These are phyloP conservation scores for Drosophila lini DNA, from an alignment of 1,140 invertebrate species.

Conservation along the genomic window DNA sequence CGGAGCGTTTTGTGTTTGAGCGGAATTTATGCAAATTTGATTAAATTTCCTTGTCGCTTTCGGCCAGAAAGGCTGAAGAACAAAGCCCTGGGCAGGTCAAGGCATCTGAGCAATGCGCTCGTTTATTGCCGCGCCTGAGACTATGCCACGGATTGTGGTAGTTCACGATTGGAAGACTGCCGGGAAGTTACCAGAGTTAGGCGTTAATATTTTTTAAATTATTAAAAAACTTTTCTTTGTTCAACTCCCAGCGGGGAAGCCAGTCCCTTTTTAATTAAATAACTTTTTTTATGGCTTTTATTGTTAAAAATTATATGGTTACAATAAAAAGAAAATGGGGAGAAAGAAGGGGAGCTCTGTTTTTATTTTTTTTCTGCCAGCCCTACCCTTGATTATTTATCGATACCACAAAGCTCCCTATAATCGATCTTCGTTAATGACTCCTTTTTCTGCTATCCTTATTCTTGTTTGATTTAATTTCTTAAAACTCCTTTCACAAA, in stretches of 20 bases:
- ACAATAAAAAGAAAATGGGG: not conserved
- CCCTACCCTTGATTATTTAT: not conserved
- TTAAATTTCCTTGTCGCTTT: constrained; percentile 56
- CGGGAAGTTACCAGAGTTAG: not conserved
- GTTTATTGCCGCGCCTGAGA: constrained; percentile 43
- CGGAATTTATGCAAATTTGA: constrained; percentile 78
- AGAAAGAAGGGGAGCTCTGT: not conserved
- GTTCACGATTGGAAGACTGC: constrained; percentile 31
- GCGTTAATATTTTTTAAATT: constrained; percentile 35
- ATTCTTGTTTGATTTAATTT: constrained; percentile 37
- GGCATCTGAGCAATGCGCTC: constrained; percentile 62
- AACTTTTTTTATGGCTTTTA: not conserved
- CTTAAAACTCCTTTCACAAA: constrained; percentile 40
- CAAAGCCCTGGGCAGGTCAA: constrained; percentile 43
- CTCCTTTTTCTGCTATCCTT: not conserved
- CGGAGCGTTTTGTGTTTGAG: constrained; percentile 67
- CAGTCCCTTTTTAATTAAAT: constrained; percentile 15
- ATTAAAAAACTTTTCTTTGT: constrained; percentile 18
- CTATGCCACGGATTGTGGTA: constrained; percentile 43
- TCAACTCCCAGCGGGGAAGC: not conserved
- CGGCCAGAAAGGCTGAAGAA: constrained; percentile 27
- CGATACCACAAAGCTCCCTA: not conserved
- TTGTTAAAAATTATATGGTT: not conserved
- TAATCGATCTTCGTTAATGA: constrained; percentile 25
- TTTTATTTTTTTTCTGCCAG: not conserved